Base-by-base conservation (phyloP, 2,797 vertebrate species). In the Sarcoramphus papa region DNA sequence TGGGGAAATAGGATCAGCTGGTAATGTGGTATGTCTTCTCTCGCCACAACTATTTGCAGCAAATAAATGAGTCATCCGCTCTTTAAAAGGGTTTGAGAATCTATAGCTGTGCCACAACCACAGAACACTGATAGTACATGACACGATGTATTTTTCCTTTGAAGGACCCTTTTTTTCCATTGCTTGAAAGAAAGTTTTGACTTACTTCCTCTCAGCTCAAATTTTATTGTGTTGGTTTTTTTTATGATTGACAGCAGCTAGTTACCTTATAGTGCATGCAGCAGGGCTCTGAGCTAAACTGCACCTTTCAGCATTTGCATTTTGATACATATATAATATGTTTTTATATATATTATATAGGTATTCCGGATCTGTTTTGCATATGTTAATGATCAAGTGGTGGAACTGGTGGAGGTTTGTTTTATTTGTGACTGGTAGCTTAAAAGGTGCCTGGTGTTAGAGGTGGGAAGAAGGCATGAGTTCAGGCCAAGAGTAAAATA, bases 1-100 rank as follows among this genome's bases (percentile, higher is more conserved):
- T 97, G 98, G 98, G 98, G 98, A 98, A 98, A 98, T 98, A 96
- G 98, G 98, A 98, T 98, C 98, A 98, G 98, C 98, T 99, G 98
- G 98, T 99, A 97, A 98, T 98, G 98, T 98, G 99, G 98, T 99
- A 98, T 97, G 97, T 98, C 98, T 98, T 95, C 98, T 96, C 75
- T 97, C 59, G 57, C 93, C 97, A 78, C 97, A 98, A 94, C 94
- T 98, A 95, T 98, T 97, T 95, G 96, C 87, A 95, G 95, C 97
- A 96, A 97, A 97, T 96, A 95, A 87, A 93, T 97, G 97, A 98
- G 88, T 98, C 91, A 94, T 97, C 91, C 48, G 33, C 92, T 93
- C 73, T 95, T 95, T 84, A 28, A 91, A 97, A 92, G 83, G 92
- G 90, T 93, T 95, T 92, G 92, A 93, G 96, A 93, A 93, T 96